Percentiles rank a stretch among this genome's conserved stretches.
phyloP scores from a whole-genome alignment of 1,140 invertebrate species.

The Drosophila simulans region DNA sequence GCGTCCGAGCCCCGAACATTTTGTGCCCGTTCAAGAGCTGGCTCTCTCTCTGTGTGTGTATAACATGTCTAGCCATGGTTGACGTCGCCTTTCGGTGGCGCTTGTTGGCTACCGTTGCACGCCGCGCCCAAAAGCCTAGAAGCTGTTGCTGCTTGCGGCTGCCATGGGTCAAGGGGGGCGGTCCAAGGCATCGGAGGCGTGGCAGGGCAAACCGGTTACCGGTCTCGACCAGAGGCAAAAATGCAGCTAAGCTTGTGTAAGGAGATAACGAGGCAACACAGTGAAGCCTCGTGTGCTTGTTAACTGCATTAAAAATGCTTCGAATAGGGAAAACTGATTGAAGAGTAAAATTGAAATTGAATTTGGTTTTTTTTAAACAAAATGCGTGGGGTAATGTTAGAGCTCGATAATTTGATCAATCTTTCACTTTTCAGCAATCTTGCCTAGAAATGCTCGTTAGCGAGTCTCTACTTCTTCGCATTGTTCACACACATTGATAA shows the following conservation, averaged over 20 bases:
- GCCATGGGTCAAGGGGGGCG: neutral
- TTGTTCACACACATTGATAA: slow-evolving; percentile 5
- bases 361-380: neutral
- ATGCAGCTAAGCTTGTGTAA: slow-evolving; percentile 36
- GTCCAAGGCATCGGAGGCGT: neutral
- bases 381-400: too few relatives aligned
- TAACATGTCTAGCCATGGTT: slow-evolving; percentile 60
- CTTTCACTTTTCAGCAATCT: neutral
- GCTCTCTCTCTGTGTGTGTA: slow-evolving; percentile 26
- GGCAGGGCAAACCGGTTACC: slow-evolving; percentile 33
- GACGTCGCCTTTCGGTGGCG: slow-evolving; percentile 54
- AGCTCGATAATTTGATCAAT: too few relatives aligned
- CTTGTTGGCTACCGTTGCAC: slow-evolving; percentile 75
- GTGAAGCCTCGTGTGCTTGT: slow-evolving; percentile 5
- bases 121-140: slow-evolving; percentile 53
- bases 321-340: neutral
- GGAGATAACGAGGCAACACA: slow-evolving; percentile 30
- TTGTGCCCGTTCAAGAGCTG: neutral
- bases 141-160: slow-evolving; percentile 12
- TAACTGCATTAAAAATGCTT: neutral
- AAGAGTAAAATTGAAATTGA: neutral
- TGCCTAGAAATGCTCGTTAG: neutral
- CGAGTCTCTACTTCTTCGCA: slow-evolving; percentile 6
- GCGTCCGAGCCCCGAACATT: slow-evolving; percentile 4
- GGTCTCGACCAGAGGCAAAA: slow-evolving; percentile 23